Conservation (phyloP, 2,888 invertebrate genomes). For the Torymus auratus region DNA sequence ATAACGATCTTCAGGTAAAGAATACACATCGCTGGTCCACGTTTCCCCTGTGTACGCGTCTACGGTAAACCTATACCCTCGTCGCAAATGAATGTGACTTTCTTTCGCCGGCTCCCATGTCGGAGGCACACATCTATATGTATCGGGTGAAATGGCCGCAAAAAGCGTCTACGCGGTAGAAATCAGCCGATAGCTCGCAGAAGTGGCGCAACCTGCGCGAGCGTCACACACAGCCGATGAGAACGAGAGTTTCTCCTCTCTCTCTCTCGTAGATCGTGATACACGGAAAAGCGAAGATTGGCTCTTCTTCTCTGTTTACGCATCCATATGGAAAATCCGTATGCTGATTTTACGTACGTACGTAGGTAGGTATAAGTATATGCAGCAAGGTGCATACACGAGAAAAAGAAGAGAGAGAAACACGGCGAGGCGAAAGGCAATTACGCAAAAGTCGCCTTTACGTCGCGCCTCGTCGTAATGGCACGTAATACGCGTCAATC, state of each 20-base stretch:
- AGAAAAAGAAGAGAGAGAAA: too few species aligned
- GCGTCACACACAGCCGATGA: too few species aligned
- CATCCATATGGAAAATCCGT: too few species aligned
- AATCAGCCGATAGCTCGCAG: neutral
- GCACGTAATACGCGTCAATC: conserved; percentile 36
- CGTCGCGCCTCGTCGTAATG: conserved; percentile 3
- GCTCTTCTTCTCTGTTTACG: too few species aligned
- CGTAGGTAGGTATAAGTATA: neutral
- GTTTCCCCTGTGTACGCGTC: neutral
- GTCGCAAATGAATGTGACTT: too few species aligned
- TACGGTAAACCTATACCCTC: too few species aligned
- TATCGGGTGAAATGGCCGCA: neutral
- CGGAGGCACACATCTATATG: too few species aligned
- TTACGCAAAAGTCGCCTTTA: conserved; percentile 32
- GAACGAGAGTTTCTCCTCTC: too few species aligned
- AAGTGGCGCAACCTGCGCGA: neutral
- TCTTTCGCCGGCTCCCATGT: too few species aligned
- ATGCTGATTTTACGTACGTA: neutral
- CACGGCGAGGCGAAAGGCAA: conserved; percentile 20
- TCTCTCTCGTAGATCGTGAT: too few species aligned
- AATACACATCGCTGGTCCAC: neutral
- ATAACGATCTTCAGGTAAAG: too few species aligned
- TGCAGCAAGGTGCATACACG: neutral
- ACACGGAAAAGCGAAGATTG: too few species aligned
- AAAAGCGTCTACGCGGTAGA: conserved; percentile 24